Base-by-base conservation (phyloP, 2,888 invertebrate genomes). In the Bruchidius siliquastri region DNA sequence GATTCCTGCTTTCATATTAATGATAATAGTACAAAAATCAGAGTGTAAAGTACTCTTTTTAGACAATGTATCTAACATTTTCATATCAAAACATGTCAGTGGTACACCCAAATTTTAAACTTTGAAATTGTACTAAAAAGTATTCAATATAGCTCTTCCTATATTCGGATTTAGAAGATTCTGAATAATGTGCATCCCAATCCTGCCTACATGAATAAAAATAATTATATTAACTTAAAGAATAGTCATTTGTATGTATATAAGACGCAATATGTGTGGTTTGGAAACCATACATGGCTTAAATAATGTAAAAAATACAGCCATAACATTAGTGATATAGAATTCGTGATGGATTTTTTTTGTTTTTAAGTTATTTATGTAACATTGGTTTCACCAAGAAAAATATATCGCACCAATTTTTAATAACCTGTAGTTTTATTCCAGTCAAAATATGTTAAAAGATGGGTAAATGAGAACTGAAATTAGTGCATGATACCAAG, bases 321-420 rank as follows among this genome's bases (percentile, higher is more conserved):
- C 68, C 68, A 68, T 68, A 68, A 68, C 22, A 21, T 77, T 80
- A 80, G 79, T 81, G 81, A 80, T 77, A 78, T 76, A 78, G 77
- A 79, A 75, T 78, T 76, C 77, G 80, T 81, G 80, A 80, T 81
- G 79, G 79, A 74, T 76, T 74, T 76, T 73, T 77, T 77, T 76
- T 78, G 71, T 71, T 73, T 73, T 75, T 76, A 77, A 78, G 77
- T 78, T 77, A 77, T 77, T 78, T 77, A 77, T 76, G 76, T 77
- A 76, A 70, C 72, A 73, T 76, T 76, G 74, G 74, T 78, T 76
- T 72, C 77, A 73, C 76, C 73, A 73, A 78, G 69, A 72, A 77
- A 67, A 75, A 77, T 76, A 78, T 76, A 77, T 78, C 22, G 78
- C 78, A 78, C 78, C 72, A 74, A 76, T 77, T 77, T 75, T 49